Evolutionary conservation across 2,113 vertebrate genomes (phyloP).

Genomic region (Muscicapa adusta): DNA sequence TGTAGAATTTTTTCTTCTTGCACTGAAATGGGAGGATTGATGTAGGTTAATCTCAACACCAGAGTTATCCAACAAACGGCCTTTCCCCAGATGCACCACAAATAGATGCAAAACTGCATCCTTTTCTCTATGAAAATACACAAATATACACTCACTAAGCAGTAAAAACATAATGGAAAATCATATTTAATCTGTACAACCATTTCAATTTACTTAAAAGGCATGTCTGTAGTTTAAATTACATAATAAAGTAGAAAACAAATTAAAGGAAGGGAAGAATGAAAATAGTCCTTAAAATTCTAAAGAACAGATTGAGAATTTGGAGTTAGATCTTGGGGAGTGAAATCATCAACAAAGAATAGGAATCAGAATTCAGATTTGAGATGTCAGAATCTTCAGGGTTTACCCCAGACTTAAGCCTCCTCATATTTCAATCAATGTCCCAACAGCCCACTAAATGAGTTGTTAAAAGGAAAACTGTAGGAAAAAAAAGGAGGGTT

Average conservation of each 20-base stretch:
- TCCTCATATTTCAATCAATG: neutral
- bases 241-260: neutral
- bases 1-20: neutral
- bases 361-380: neutral
- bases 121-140: neutral
- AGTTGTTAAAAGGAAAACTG: neutral
- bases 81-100: neutral
- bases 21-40: neutral
- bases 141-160: neutral
- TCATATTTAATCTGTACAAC: neutral
- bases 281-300: neutral
- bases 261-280: neutral
- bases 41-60: neutral
- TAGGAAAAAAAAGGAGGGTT: rapidly evolving
- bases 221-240: neutral
- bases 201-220: neutral
- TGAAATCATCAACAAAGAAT: neutral
- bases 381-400: neutral
- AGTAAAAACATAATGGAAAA: neutral
- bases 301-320: neutral
- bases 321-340: neutral
- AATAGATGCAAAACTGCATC: neutral
- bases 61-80: neutral
- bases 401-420: neutral
- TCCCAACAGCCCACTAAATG: neutral